Conservation (phyloP, 2,888 invertebrate genomes). For the Melipona bicolor region DNA sequence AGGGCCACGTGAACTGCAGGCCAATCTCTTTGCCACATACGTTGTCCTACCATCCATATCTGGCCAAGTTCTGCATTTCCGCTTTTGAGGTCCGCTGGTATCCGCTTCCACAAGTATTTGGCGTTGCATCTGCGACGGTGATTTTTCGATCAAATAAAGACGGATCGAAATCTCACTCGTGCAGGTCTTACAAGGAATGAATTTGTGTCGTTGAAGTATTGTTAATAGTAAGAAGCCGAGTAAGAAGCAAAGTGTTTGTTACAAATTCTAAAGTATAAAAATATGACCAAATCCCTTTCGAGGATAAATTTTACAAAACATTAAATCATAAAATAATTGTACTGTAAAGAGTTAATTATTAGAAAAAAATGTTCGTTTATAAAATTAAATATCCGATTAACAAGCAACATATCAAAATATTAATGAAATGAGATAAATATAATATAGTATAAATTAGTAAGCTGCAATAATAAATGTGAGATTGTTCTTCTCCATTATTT, state of each 20-base stretch:
- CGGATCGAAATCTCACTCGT: constrained; percentile 31
- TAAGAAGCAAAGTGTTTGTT: neutral
- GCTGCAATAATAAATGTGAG: neutral
- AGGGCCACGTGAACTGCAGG: constrained; percentile 92
- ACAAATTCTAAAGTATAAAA: neutral
- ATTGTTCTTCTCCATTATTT: neutral
- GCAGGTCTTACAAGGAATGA: constrained; percentile 11
- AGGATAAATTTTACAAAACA: neutral
- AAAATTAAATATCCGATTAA: neutral
- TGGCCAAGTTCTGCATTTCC: constrained; percentile 90
- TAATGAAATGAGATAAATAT: neutral
- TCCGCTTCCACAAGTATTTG: constrained; percentile 96
- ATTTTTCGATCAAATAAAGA: constrained; percentile 40
- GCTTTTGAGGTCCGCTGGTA: constrained; percentile 90
- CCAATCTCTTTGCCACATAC: constrained; percentile 94
- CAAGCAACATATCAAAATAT: no score
- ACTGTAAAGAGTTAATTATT: neutral
- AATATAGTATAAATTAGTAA: constrained; percentile 9
- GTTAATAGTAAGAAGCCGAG: constrained; percentile 1
- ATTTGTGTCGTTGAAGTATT: constrained; percentile 6
- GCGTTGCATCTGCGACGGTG: constrained; percentile 91
- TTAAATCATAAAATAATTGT: neutral
- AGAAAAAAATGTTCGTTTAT: neutral
- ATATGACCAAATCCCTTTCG: neutral
- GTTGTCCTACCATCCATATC: constrained; percentile 93